Base-by-base conservation (phyloP, 2,888 invertebrate genomes). In the Anticlea derivata region DNA sequence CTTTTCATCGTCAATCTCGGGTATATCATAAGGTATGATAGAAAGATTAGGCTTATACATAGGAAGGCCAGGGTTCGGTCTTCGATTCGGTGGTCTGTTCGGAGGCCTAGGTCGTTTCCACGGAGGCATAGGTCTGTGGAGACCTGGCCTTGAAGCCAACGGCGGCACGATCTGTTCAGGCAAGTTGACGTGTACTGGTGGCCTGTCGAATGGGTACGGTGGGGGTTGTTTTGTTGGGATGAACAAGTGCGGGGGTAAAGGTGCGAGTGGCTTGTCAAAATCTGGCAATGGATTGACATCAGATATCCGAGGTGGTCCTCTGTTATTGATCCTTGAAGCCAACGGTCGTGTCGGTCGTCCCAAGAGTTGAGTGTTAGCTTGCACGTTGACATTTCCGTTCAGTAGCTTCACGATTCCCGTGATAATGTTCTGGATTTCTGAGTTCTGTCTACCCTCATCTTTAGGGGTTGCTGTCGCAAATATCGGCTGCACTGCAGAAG, bases 341-440 rank as follows among this genome's bases (percentile, higher is more conserved):
- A 94, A 84, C 0, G 96, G 96, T 7, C 95, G 86, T 7, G 92
- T 71, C 1, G 94, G 94, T 49, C 95, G 89, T 0, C 93, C 92
- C 1, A 86, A 37, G 1, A 92, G 83, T 48, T 93, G 94, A 0
- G 95, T 94, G 61, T 95, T 96, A 0, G 95, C 95, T 74, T 94
- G 95, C 0, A 96, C 96, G 66, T 96, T 96, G 0, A 96, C 96
- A 66, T 97, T 97, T 0, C 97, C 97, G 59, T 97, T 97, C 1
- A 97, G 84, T 7, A 97, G 79, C 75, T 97, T 97, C 0, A 97
- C 97, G 38, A 97, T 95, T 5, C 97, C 97, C 1, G 96, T 96
- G 24, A 97, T 96, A 22, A 97, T 97, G 68, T 97, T 97, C 77
- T 97, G 96, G 49, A 97, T 96, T 72, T 97, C 97, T 0, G 85